Conservation (phyloP, 2,113 vertebrate species). For the Panthera tigris region DNA sequence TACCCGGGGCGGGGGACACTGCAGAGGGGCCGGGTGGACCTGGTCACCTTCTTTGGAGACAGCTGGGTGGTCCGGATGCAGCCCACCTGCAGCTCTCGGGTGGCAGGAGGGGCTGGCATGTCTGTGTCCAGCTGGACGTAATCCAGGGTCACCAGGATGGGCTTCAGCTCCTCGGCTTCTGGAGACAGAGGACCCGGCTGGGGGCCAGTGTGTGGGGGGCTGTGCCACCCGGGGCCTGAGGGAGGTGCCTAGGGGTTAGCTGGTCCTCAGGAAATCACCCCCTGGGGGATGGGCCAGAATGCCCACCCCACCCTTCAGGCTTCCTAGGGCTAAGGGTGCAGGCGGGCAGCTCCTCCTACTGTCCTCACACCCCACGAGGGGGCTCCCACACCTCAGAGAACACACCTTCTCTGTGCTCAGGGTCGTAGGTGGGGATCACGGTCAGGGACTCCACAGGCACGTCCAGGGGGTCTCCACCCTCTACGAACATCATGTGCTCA, state of each 20-base stretch:
- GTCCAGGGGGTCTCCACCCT: constrained; percentile 87
- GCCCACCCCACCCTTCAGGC: background rate
- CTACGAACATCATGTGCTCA: constrained; percentile 87
- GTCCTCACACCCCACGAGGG: fast-evolving
- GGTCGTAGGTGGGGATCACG: background rate
- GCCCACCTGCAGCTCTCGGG: constrained; percentile 89
- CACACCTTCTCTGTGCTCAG: constrained; percentile 82
- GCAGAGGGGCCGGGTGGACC: background rate
- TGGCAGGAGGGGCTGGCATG: constrained; percentile 78
- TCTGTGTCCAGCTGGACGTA: constrained; percentile 69
- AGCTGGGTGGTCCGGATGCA: constrained; percentile 84
- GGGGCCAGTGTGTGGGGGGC: background rate
- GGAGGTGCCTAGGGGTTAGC: background rate
- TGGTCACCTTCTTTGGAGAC: constrained; percentile 88
- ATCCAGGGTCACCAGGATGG: constrained; percentile 88
- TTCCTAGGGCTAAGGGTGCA: background rate
- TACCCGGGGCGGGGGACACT: background rate
- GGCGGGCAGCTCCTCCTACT: too few relatives aligned
- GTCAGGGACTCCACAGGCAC: constrained; percentile 88
- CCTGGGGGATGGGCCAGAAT: too few relatives aligned
- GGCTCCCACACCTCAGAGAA: background rate
- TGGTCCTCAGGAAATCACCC: background rate
- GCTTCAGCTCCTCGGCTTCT: constrained; percentile 78
- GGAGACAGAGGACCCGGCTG: background rate
- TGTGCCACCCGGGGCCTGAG: fast-evolving